These are phyloP conservation scores for Lypha dubia DNA, from an alignment of 2,888 invertebrate species.

Conservation along the genomic window DNA sequence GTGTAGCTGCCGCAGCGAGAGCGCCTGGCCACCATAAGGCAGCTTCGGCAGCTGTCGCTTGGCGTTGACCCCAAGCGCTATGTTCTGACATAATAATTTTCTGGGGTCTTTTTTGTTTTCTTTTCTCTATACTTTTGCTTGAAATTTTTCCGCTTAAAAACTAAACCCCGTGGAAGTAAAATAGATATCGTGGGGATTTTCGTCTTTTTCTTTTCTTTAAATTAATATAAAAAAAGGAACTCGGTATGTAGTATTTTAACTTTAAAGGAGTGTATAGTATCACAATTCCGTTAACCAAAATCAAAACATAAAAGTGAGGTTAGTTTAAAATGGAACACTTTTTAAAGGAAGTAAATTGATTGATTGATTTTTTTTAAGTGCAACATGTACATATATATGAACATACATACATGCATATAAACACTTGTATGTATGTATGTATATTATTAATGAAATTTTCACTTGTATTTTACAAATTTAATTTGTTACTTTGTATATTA, in stretches of 20 bases:
- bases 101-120: constrained; percentile 62
- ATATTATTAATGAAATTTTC: constrained; percentile 47
- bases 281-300: constrained; percentile 3
- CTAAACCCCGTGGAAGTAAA: constrained; percentile 25
- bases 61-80: constrained; percentile 87
- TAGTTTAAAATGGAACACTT: constrained; percentile 11
- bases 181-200: not conserved
- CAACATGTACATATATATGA: not conserved
- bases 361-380: not conserved
- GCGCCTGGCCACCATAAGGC: constrained; percentile 85
- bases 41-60: constrained; percentile 84
- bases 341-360: not conserved
- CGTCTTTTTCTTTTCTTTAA: not conserved
- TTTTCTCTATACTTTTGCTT: constrained; percentile 63
- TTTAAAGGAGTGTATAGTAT: not conserved
- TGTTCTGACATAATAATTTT: constrained; percentile 85
- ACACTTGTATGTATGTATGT: not conserved
- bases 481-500: constrained; percentile 22
- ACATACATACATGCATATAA: not conserved
- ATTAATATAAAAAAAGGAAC: not conserved
- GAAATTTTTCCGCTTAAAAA: constrained; percentile 51
- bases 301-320: constrained; percentile 30
- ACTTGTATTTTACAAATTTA: constrained; percentile 37
- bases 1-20: constrained; percentile 84
- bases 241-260: constrained; percentile 11